Conservation (phyloP, 2,888 invertebrate genomes). For the Chironomus riparius region DNA sequence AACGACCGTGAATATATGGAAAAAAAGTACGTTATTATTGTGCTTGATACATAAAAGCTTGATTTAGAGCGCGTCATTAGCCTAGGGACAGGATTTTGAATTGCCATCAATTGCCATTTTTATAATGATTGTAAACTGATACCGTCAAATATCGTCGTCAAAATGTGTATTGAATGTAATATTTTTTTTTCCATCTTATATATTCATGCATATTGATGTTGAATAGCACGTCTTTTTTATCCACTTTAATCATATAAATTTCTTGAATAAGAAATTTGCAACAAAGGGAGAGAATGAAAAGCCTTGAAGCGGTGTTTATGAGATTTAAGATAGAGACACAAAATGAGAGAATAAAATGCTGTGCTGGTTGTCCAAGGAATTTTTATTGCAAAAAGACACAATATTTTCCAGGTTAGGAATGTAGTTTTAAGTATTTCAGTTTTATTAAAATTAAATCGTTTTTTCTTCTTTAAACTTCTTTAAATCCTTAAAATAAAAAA, state of each 20-base stretch:
- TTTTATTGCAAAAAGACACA: too few relatives aligned
- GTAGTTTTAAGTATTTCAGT: too few relatives aligned
- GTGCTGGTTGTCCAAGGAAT: too few relatives aligned
- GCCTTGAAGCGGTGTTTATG: not conserved
- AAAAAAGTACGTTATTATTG: not conserved
- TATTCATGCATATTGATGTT: not conserved
- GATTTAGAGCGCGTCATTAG: not conserved
- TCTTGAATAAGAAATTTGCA: not conserved
- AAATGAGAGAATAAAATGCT: not conserved
- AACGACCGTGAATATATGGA: not conserved
- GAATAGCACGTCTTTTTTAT: not conserved
- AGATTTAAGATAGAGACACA: not conserved
- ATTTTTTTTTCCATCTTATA: too few relatives aligned
- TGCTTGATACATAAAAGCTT: not conserved
- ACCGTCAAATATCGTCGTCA: not conserved
- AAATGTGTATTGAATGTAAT: not conserved
- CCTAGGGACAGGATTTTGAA: not conserved
- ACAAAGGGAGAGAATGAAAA: not conserved
- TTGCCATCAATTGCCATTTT: conserved; percentile 4
- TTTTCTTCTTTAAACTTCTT: too few relatives aligned
- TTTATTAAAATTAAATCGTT: too few relatives aligned
- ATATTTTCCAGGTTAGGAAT: too few relatives aligned
- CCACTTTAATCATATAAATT: not conserved
- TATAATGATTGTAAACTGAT: not conserved
- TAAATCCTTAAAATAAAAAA: too few relatives aligned